Evolutionary conservation across 1,140 invertebrate species (phyloP).

Genomic region (Brachionus plicatilis): DNA sequence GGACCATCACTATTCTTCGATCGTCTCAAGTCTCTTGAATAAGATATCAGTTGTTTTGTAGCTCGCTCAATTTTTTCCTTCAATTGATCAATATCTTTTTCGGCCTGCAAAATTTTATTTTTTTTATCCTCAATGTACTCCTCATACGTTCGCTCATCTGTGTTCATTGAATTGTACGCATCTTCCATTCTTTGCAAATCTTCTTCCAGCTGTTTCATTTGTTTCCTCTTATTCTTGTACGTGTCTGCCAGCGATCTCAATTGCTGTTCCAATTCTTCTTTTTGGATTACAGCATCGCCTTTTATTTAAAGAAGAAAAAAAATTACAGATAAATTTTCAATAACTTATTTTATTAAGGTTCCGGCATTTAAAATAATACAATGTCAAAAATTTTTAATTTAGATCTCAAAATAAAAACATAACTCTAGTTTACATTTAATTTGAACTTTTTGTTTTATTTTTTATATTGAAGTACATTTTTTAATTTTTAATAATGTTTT

Average conservation of each 20-base stretch:
- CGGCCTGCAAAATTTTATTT: conserved; percentile 1
- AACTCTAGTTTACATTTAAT: no score
- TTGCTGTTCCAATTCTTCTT: conserved; percentile 53
- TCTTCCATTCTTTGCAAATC: conserved; percentile 45
- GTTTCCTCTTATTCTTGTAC: conserved; percentile 54
- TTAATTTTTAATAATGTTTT: no score
- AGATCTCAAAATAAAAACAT: no score
- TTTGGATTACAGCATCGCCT: conserved; percentile 55
- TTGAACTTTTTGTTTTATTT: no score
- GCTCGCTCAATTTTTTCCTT: conserved; percentile 35
- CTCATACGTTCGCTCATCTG: conserved; percentile 11
- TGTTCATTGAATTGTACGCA: conserved; percentile 9
- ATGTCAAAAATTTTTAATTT: no score
- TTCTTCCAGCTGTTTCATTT: conserved; percentile 53
- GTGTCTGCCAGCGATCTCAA: conserved; percentile 55
- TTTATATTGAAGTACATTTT: no score
- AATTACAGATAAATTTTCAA: no score
- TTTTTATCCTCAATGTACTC: conserved; percentile 24
- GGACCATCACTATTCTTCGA: not conserved
- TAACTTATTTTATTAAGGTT: no score
- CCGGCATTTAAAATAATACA: no score
- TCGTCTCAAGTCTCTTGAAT: not conserved
- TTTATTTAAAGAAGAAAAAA: not conserved
- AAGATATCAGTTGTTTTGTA: not conserved
- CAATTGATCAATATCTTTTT: conserved; percentile 36